Evolutionary conservation across 2,113 vertebrate species (phyloP).

Genomic region (Ardeotis arabs): DNA sequence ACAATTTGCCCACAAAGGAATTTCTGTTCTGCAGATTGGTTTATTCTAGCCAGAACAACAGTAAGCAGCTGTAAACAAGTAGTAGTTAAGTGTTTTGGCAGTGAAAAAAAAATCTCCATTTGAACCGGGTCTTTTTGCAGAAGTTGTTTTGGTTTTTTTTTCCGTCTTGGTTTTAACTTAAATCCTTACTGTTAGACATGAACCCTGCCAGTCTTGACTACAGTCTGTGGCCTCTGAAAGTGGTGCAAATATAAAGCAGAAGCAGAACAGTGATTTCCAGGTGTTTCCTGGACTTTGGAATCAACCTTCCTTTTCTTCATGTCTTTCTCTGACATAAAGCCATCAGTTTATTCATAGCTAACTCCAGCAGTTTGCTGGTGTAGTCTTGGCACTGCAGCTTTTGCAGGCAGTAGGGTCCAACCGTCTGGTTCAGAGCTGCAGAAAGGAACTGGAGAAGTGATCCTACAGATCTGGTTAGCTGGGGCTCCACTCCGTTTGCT

Average conservation of each 20-base stretch:
- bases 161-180: background rate
- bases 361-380: background rate
- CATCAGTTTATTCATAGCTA: background rate
- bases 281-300: background rate
- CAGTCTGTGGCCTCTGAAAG: background rate
- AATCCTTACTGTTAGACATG: background rate
- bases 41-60: constrained; percentile 6
- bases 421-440: background rate
- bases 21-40: background rate
- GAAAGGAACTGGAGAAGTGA: background rate
- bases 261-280: background rate
- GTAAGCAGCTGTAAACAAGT: constrained; percentile 13
- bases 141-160: background rate
- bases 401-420: background rate
- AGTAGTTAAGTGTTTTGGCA: background rate
- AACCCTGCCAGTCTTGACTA: background rate
- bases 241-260: background rate
- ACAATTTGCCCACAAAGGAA: background rate
- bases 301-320: background rate
- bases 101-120: background rate
- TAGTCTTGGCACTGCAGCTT: background rate
- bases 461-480: background rate
- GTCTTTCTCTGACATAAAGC: background rate
- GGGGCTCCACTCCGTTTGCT: fast-evolving
- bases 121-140: background rate